phyloP scores from a whole-genome alignment of 2,797 vertebrate species.

The Schizothorax lantsangensis region DNA sequence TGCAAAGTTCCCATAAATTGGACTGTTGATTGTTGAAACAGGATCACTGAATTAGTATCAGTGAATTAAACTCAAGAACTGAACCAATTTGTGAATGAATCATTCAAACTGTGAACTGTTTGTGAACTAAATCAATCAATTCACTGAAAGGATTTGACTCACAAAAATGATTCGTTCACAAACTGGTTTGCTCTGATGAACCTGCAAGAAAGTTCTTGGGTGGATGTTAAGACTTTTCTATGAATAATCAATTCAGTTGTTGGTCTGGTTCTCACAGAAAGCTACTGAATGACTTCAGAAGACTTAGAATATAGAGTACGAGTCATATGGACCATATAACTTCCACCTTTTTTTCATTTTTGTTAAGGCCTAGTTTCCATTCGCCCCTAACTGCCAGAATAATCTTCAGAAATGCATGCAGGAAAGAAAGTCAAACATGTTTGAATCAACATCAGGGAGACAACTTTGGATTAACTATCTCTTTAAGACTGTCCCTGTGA shows the following conservation, averaged over 20 bases:
- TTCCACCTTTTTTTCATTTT: not conserved
- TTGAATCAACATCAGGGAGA: not conserved
- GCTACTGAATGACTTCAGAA: not conserved
- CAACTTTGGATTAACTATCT: not conserved
- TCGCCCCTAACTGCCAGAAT: not conserved
- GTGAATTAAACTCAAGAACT: not conserved
- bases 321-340: not conserved
- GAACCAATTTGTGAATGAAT: not conserved
- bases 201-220: not conserved
- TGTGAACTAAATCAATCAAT: not conserved
- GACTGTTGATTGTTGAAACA: not conserved
- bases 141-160: not conserved
- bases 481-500: constrained; percentile 29
- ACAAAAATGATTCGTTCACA: not conserved
- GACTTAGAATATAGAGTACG: not conserved
- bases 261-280: not conserved
- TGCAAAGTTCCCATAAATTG: not conserved
- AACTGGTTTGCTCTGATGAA: not conserved
- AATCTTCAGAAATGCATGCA: not conserved
- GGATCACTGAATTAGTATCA: not conserved
- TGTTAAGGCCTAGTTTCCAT: not conserved
- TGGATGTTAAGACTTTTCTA: not conserved
- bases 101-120: not conserved
- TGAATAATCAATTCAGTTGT: not conserved
- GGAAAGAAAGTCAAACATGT: not conserved